Conservation (phyloP, 2,797 vertebrate genomes). For the Zalophus californianus region DNA sequence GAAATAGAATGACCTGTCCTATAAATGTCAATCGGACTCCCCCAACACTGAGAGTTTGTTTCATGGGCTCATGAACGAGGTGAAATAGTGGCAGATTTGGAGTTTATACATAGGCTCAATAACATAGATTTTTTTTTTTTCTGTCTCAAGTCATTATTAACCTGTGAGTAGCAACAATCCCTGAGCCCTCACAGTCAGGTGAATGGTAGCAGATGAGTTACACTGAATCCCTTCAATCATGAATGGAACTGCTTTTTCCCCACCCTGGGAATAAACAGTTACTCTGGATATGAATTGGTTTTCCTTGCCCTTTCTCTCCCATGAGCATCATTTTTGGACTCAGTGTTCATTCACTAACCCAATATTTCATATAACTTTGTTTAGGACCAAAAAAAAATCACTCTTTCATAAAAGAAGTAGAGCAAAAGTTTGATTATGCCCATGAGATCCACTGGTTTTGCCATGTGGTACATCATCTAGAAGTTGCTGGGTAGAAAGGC, state of each 20-base stretch:
- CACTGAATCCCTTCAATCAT: background rate
- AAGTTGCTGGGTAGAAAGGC: background rate
- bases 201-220: background rate
- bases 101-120: background rate
- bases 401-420: background rate
- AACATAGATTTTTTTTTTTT: background rate
- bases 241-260: background rate
- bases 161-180: background rate
- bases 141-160: slow-evolving; percentile 3
- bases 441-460: background rate
- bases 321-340: background rate
- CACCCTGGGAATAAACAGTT: background rate
- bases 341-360: background rate
- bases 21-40: background rate
- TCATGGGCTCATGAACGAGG: background rate
- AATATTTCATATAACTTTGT: background rate
- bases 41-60: background rate
- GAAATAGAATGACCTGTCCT: background rate
- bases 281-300: background rate
- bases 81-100: background rate
- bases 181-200: background rate
- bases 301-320: background rate
- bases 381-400: slow-evolving; percentile 31
- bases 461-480: background rate
- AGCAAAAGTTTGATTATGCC: background rate